Evolutionary conservation across 1,140 invertebrate species (phyloP).

Genomic region (Drosophila parvula): DNA sequence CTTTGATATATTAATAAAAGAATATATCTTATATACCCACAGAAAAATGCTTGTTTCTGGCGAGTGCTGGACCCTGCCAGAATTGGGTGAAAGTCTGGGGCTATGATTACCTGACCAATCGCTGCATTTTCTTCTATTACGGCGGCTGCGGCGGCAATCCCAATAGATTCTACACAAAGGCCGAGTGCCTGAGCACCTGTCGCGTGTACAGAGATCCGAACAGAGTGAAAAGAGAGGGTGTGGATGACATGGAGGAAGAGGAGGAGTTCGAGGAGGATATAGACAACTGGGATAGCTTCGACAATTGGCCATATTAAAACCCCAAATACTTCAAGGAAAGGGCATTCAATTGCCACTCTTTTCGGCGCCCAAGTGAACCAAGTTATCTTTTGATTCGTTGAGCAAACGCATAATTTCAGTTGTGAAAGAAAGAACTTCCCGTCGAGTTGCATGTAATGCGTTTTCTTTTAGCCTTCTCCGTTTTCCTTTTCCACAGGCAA

Average conservation of each 20-base stretch:
- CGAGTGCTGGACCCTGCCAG: slow-evolving; percentile 46
- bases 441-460: slow-evolving; percentile 61
- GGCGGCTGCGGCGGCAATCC: slow-evolving; percentile 68
- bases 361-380: accelerated
- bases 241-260: slow-evolving; percentile 5
- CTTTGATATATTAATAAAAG: accelerated
- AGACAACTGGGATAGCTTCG: slow-evolving; percentile 38
- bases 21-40: too few relatives aligned
- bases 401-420: slow-evolving; percentile 67
- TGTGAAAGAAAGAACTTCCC: slow-evolving; percentile 51
- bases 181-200: slow-evolving; percentile 47
- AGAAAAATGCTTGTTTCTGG: slow-evolving; percentile 56
- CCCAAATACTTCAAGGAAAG: not conserved
- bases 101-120: slow-evolving; percentile 60
- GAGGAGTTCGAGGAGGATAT: slow-evolving; percentile 46
- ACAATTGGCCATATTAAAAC: slow-evolving; percentile 32
- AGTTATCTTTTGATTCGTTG: slow-evolving; percentile 35
- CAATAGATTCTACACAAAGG: slow-evolving; percentile 50
- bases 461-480: slow-evolving; percentile 52
- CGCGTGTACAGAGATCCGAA: slow-evolving; percentile 15
- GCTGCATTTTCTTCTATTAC: slow-evolving; percentile 58
- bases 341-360: slow-evolving; percentile 6
- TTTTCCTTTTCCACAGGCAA: slow-evolving; percentile 2
- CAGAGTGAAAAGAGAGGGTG: slow-evolving; percentile 12
- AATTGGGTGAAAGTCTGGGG: slow-evolving; percentile 50